A percentile compares a stretch with the other conserved stretches of the same genome.
These are phyloP conservation scores for Sarcophaga caerulescens DNA, from an alignment of 2,888 invertebrate species.

Conservation along the genomic window DNA sequence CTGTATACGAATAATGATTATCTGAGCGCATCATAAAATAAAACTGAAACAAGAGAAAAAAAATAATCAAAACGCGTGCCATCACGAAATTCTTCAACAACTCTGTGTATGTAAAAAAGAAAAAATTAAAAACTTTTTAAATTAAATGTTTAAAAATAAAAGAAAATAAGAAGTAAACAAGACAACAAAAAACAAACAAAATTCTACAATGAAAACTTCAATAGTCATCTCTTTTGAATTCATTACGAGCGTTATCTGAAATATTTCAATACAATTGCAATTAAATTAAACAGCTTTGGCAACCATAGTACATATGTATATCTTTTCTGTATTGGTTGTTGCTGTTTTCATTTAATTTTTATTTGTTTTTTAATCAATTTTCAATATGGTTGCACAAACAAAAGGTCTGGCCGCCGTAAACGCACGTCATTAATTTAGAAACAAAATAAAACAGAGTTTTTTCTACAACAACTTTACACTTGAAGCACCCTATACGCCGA, in stretches of 20 bases:
- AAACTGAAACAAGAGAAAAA: too few species aligned
- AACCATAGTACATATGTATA: constrained; percentile 48
- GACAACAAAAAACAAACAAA: constrained; percentile 9
- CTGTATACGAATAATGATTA: background rate
- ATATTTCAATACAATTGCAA: constrained; percentile 58
- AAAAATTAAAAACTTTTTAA: background rate
- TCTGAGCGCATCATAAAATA: constrained; percentile 40
- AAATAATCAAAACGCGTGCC: constrained; percentile 64
- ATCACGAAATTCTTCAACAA: constrained; percentile 53
- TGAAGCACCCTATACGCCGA: background rate
- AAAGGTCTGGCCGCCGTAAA: constrained; percentile 34
- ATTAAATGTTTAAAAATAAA: constrained; percentile 12
- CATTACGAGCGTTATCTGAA: constrained; percentile 46
- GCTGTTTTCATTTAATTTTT: constrained; percentile 32
- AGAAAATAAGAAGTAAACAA: background rate
- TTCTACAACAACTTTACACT: background rate
- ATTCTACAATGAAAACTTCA: constrained; percentile 46
- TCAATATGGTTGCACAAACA: constrained; percentile 65
- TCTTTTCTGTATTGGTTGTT: constrained; percentile 20
- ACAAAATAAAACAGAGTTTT: constrained; percentile 12
- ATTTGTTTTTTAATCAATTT: constrained; percentile 63
- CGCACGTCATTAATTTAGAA: constrained; percentile 60
- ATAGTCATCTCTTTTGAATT: constrained; percentile 38
- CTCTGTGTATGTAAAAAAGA: constrained; percentile 25
- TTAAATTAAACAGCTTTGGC: constrained; percentile 66